phyloP scores from a whole-genome alignment of 2,888 invertebrate species.

The Ophion ellenae region DNA sequence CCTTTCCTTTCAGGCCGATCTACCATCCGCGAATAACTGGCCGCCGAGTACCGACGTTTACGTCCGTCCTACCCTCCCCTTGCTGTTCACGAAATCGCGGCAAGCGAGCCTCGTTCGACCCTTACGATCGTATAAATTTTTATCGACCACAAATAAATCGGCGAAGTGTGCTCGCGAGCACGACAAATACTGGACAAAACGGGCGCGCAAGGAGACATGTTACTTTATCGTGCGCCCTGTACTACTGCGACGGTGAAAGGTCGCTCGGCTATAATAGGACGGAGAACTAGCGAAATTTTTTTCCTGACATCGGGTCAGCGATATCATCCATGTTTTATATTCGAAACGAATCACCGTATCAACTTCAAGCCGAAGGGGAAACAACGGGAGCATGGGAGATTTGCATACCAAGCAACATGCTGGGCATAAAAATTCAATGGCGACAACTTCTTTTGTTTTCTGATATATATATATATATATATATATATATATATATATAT shows the following conservation, averaged over 20 bases:
- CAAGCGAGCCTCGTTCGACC: neutral
- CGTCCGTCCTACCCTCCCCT: no score
- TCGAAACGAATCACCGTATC: slow-evolving; percentile 41
- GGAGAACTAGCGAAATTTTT: slow-evolving; percentile 22
- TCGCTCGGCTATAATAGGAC: neutral
- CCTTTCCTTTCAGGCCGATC: no score
- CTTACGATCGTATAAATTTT: slow-evolving; percentile 57
- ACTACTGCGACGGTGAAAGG: neutral
- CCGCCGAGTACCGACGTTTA: no score
- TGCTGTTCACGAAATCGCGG: no score
- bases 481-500: slow-evolving; percentile 52
- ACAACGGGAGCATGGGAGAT: slow-evolving; percentile 73
- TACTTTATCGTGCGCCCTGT: slow-evolving; percentile 7
- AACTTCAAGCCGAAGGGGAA: slow-evolving; percentile 30
- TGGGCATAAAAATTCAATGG: slow-evolving; percentile 82
- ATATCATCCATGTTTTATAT: slow-evolving; percentile 44
- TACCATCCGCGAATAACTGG: no score
- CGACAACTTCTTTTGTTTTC: slow-evolving; percentile 83
- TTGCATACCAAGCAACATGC: slow-evolving; percentile 80
- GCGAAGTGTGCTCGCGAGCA: slow-evolving; percentile 19
- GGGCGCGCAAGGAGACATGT: slow-evolving; percentile 33
- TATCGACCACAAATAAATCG: slow-evolving; percentile 58
- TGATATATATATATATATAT: slow-evolving; percentile 43
- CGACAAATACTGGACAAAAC: slow-evolving; percentile 39
- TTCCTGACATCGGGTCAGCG: slow-evolving; percentile 52